Evolutionary conservation across 2,888 invertebrate species (phyloP).

Genomic region (Scaeva pyrastri): DNA sequence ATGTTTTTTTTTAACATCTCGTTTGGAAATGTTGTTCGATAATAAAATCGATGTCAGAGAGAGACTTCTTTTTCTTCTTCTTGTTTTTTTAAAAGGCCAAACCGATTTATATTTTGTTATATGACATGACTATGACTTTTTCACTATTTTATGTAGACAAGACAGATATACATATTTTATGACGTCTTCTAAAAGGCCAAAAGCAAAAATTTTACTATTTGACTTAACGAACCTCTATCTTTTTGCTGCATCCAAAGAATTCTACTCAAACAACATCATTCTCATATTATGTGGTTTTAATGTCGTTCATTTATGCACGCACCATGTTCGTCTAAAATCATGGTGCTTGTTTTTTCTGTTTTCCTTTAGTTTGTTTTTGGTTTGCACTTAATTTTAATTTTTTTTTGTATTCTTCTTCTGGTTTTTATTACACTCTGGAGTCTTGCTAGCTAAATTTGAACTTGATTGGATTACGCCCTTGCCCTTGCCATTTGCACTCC

Average conservation of each 20-base stretch:
- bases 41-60: conserved; percentile 5
- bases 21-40: conserved; percentile 1
- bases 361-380: background rate
- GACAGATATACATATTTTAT: no score
- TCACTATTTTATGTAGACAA: background rate
- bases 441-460: conserved; percentile 50
- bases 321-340: conserved; percentile 33
- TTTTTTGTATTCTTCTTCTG: conserved; percentile 23
- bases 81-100: background rate
- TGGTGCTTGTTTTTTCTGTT: conserved; percentile 1
- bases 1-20: conserved; percentile 2
- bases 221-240: conserved; percentile 13
- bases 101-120: background rate
- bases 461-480: conserved; percentile 71
- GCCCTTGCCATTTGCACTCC: conserved; percentile 44
- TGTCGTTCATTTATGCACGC: conserved; percentile 59
- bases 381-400: conserved; percentile 41
- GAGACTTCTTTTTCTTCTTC: background rate
- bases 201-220: conserved; percentile 11
- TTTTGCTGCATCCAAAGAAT: conserved; percentile 14
- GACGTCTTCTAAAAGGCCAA: conserved; percentile 3
- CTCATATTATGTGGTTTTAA: conserved; percentile 34
- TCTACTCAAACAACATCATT: background rate
- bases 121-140: background rate
- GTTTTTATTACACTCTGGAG: background rate